Evolutionary conservation across 2,888 invertebrate genomes (phyloP).

Genomic region (Antitype chi): DNA sequence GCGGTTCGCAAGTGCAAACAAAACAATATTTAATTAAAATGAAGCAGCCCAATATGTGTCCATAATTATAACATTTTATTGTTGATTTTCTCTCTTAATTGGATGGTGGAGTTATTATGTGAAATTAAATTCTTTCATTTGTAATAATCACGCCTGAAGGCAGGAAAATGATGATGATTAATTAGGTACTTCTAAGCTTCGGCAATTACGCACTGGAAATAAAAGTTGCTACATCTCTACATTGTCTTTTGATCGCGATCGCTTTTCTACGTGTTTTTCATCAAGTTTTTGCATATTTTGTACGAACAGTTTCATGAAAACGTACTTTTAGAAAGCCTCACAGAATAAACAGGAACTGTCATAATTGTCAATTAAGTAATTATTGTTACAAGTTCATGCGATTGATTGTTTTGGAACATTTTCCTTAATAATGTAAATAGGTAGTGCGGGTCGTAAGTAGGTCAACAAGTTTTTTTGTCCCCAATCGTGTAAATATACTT

Average conservation of each 20-base stretch:
- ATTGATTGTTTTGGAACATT: not conserved
- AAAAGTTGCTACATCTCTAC: not conserved
- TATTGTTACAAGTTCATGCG: not conserved
- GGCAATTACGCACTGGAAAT: not conserved
- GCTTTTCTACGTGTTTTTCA: not conserved
- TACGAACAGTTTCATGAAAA: not conserved
- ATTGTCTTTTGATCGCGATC: not conserved
- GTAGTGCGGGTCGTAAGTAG: not conserved
- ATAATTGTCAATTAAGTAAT: not conserved
- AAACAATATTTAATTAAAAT: slow-evolving; percentile 12
- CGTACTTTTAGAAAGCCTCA: not conserved
- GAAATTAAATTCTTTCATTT: not conserved
- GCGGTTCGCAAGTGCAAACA: slow-evolving; percentile 3
- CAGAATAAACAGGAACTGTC: too few species aligned
- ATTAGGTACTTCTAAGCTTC: not conserved
- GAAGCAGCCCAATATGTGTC: not conserved
- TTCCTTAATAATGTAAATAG: not conserved
- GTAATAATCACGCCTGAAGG: not conserved
- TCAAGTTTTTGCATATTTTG: not conserved
- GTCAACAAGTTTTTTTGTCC: not conserved
- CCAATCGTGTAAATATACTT: not conserved
- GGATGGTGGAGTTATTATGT: not conserved
- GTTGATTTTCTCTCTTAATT: slow-evolving; percentile 2
- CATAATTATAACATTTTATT: not conserved
- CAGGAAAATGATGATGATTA: not conserved